phyloP scores from a whole-genome alignment of 2,797 vertebrate genomes.

The Morus bassanus region DNA sequence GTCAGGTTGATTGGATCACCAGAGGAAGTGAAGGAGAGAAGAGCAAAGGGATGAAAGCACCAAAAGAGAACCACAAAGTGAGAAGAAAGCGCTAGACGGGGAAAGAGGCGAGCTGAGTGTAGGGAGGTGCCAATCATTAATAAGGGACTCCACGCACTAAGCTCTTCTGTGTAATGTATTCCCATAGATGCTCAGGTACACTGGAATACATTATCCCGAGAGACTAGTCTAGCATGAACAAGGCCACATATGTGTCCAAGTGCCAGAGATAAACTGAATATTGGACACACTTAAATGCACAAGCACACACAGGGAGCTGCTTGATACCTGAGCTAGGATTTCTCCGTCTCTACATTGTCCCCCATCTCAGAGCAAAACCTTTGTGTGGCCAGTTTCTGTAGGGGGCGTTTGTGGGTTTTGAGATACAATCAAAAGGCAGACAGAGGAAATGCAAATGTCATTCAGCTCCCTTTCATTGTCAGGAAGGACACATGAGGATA shows the following conservation, averaged over 20 bases:
- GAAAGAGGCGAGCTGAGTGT: background rate
- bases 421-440: conserved; percentile 58
- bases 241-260: background rate
- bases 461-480: conserved; percentile 76
- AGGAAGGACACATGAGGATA: conserved; percentile 73
- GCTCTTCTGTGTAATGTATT: background rate
- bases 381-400: conserved; percentile 72
- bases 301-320: background rate
- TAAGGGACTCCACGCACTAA: background rate
- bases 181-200: conserved; percentile 24
- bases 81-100: background rate
- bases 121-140: background rate
- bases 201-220: conserved; percentile 1
- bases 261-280: background rate
- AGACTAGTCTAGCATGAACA: conserved; percentile 21
- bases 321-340: conserved; percentile 55
- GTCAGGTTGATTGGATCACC: conserved; percentile 8
- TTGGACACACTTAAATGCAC: background rate
- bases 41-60: conserved; percentile 1
- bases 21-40: conserved; percentile 1
- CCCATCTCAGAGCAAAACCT: conserved; percentile 63
- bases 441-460: conserved; percentile 77
- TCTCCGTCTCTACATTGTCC: conserved; percentile 39
- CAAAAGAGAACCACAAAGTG: conserved; percentile 27
- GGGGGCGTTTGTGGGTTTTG: conserved; percentile 53